Conservation (phyloP, 1,140 invertebrate species). For the Drosophila orena region DNA sequence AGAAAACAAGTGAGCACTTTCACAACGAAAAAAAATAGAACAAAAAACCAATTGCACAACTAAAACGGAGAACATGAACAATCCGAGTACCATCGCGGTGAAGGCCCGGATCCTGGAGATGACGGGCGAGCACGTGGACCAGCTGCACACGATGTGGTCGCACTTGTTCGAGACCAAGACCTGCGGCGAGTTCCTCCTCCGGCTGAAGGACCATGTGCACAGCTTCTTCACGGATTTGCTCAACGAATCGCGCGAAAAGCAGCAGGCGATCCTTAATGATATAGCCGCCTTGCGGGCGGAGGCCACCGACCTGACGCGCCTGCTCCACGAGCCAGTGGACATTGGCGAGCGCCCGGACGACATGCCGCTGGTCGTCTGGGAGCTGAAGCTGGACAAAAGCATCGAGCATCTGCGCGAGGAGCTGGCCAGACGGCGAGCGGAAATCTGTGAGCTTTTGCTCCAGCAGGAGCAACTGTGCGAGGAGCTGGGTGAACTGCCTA, state of each 20-base stretch:
- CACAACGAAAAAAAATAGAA: not conserved
- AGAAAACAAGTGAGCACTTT: not conserved
- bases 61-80: conserved; percentile 1
- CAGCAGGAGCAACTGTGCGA: conserved; percentile 68
- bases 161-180: conserved; percentile 59
- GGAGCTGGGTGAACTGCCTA: conserved; percentile 59
- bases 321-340: conserved; percentile 47
- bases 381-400: conserved; percentile 59
- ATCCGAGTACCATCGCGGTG: not conserved
- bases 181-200: conserved; percentile 49
- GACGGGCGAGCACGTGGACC: conserved; percentile 52
- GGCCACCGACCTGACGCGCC: conserved; percentile 45
- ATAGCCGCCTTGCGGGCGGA: conserved; percentile 45
- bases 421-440: conserved; percentile 40
- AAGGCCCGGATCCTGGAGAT: conserved; percentile 45
- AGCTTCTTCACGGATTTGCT: conserved; percentile 57
- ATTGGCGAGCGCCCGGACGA: conserved; percentile 38
- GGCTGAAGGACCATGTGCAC: conserved; percentile 53
- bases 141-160: conserved; percentile 55
- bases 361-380: conserved; percentile 49
- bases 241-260: conserved; percentile 56
- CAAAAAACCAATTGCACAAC: not conserved
- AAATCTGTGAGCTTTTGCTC: conserved; percentile 63
- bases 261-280: conserved; percentile 40
- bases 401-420: conserved; percentile 57